Evolutionary conservation across 2,113 vertebrate species (phyloP), one percentile per base, ranked within the genome.

Genomic region (Oncorhynchus mykiss): DNA sequence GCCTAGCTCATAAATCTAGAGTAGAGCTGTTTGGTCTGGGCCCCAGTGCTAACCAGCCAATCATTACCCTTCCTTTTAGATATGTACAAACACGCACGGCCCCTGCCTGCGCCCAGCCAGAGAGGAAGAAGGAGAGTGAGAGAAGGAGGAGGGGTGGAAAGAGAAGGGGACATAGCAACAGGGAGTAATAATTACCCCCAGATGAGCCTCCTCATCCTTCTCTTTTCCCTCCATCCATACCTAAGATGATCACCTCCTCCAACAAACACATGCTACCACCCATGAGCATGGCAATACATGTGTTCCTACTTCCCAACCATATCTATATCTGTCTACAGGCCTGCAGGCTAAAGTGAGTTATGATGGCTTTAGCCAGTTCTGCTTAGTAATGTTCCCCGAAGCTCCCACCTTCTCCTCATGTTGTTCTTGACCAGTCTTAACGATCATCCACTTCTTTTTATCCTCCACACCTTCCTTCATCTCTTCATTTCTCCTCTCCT

Each of bases 341-440:
- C 65, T 80, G 16, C 14, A 27, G 1, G 64, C 64, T 67, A 74
- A 80, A 80, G 72, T 12, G 60, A 84, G 76, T 82, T 70, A 27
- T 24, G 67, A 81, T 78, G 9, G 82, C 85, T 48, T 82, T 85
- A 79, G 83, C 7, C 74, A 71, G 67, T 77, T 64, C 64, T 65
- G 73, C 71, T 74, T 18, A 57, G 45, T 80, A 84, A 87, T 82
- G 4, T 80, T 67, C 74, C 62, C 71, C 16, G 16, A 8, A 76
- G 78, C n/a, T 9, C 80, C 80, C 70, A 72, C 70, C 60, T 82
- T 82, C 81, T 74, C 68, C 77, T 51, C 25, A 13, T 68, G 79
- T 83, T 78, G 81, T 84, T 86, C 85, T 83, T 88, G 88, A 87
- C 85, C 71, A 82, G 78, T 77, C 88, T 87, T 84, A 88, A 80